phyloP scores from a whole-genome alignment of 2,113 vertebrate species.

The Chamaea fasciata region DNA sequence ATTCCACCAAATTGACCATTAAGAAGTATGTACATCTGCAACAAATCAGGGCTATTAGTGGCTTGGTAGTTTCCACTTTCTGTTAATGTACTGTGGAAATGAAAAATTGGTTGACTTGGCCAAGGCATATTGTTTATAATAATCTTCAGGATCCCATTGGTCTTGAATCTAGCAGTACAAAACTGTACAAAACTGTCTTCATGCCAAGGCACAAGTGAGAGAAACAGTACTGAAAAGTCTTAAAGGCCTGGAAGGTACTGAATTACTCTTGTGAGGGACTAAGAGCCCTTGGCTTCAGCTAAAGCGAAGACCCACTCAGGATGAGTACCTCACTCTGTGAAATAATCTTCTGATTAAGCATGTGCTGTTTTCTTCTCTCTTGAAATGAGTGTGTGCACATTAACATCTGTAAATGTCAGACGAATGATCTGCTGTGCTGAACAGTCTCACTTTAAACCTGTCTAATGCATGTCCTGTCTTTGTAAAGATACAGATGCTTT shows the following conservation, averaged over 20 bases:
- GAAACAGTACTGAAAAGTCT: background rate
- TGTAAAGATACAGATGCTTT: slow-evolving; percentile 45
- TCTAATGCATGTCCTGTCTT: slow-evolving; percentile 49
- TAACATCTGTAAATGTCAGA: slow-evolving; percentile 49
- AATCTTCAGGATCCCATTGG: background rate
- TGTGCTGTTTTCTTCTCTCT: background rate
- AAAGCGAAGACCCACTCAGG: background rate
- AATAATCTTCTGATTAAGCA: slow-evolving; percentile 25
- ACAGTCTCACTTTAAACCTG: slow-evolving; percentile 20
- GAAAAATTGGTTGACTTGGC: background rate
- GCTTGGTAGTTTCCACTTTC: background rate
- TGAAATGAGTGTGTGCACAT: background rate
- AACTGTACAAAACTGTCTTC: background rate
- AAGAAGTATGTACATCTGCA: background rate
- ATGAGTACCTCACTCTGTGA: background rate
- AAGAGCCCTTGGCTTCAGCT: background rate
- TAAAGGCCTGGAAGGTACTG: background rate
- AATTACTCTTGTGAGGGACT: background rate
- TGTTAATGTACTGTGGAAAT: background rate
- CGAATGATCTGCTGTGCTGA: slow-evolving; percentile 9
- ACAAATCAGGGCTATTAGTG: background rate
- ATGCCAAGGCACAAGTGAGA: background rate
- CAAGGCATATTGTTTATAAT: background rate
- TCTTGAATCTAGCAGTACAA: background rate
- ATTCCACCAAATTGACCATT: background rate